Percentiles rank a stretch among this genome's conserved stretches.
These are phyloP conservation scores for Centroberyx gerrardi DNA, from an alignment of 2,797 vertebrate species.

Conservation along the genomic window DNA sequence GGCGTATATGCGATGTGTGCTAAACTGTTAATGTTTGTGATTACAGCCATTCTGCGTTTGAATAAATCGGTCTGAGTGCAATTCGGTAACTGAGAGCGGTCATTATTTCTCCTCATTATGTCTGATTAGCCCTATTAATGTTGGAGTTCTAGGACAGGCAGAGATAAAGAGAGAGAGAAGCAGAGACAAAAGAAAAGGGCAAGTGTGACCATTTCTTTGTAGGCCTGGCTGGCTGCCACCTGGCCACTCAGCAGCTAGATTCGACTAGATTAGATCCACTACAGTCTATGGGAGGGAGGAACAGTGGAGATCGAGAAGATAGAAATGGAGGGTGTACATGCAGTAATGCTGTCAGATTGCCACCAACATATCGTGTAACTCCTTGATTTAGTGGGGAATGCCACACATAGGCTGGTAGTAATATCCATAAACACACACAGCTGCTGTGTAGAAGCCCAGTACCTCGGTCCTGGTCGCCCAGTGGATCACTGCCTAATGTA, in stretches of 20 bases:
- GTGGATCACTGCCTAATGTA: too few species aligned
- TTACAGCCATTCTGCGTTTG: slow-evolving; percentile 23
- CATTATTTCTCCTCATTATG: slow-evolving; percentile 50
- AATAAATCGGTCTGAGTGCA: slow-evolving; percentile 28
- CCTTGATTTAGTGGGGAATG: too few species aligned
- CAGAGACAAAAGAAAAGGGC: slow-evolving; percentile 4
- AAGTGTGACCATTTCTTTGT: background rate
- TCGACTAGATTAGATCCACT: slow-evolving; percentile 8
- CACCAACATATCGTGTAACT: background rate
- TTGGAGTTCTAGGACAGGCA: slow-evolving; percentile 3
- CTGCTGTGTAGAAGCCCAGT: too few species aligned
- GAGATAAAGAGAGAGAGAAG: background rate
- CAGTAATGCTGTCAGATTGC: slow-evolving; percentile 1
- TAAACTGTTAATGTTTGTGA: slow-evolving; percentile 41
- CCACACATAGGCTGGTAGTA: too few species aligned
- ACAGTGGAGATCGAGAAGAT: background rate
- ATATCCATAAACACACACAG: too few species aligned
- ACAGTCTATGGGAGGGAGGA: slow-evolving; percentile 4
- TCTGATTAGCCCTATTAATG: slow-evolving; percentile 59
- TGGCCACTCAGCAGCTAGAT: slow-evolving; percentile 8
- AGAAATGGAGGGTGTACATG: slow-evolving; percentile 2
- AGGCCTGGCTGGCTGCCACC: background rate
- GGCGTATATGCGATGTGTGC: slow-evolving; percentile 7
- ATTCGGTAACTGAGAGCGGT: slow-evolving; percentile 35
- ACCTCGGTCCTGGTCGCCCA: too few species aligned